Evolutionary conservation across 2,888 invertebrate species (phyloP).

Genomic region (Allacma fusca): DNA sequence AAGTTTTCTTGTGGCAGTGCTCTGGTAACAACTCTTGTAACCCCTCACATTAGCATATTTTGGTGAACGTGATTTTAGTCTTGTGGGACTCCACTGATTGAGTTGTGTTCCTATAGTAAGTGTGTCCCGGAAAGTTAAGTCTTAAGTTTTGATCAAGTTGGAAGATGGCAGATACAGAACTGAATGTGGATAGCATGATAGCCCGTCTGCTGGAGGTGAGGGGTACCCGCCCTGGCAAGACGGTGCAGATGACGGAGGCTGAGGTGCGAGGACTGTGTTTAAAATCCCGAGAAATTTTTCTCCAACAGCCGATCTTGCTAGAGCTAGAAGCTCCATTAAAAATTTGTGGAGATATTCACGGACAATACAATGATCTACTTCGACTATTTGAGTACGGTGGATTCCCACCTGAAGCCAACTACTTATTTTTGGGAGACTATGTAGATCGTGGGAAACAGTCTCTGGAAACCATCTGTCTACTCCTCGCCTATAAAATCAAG

Average conservation of each 20-base stretch:
- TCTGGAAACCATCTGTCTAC: constrained; percentile 95
- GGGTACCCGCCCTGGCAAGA: constrained; percentile 98
- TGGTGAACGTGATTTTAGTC: no score
- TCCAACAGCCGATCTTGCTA: constrained; percentile 96
- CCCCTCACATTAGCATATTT: no score
- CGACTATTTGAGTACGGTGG: constrained; percentile 99
- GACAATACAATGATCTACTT: constrained; percentile 97
- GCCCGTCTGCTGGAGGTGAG: constrained; percentile 67
- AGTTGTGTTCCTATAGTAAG: no score
- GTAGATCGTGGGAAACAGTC: constrained; percentile 59
- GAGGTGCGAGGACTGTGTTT: constrained; percentile 97
- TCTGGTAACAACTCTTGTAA: no score
- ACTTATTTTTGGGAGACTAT: constrained; percentile 74
- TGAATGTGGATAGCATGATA: constrained; percentile 68
- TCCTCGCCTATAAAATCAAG: constrained; percentile 98
- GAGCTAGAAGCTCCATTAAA: constrained; percentile 98
- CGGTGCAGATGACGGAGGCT: constrained; percentile 97
- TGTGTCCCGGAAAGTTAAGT: no score
- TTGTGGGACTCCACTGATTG: no score
- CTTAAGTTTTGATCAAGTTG: no score
- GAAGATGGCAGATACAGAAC: constrained; percentile 65
- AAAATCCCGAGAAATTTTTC: constrained; percentile 98
- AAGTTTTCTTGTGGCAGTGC: no score
- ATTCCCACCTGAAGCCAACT: constrained; percentile 98
- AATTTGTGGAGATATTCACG: constrained; percentile 99